Base-by-base conservation (phyloP, 92 coral and sea anemone genomes). In the Phymanthus crucifer region DNA sequence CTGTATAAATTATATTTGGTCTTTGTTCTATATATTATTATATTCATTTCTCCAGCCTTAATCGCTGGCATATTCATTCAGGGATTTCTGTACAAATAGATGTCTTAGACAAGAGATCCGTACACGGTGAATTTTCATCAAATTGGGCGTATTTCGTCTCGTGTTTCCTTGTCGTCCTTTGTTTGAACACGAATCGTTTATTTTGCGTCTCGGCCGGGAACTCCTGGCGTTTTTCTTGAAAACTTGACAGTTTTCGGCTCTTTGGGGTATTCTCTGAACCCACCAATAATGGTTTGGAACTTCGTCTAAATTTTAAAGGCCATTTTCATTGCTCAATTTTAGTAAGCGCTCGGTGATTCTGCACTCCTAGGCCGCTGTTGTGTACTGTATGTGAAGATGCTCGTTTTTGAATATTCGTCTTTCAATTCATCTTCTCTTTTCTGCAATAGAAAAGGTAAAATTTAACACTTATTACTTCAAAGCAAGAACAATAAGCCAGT, bases 391-490 rank as follows among this genome's bases (percentile, higher is more conserved):
- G 90, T 67, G 74, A 86, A 89, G 27, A 89, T 43, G 13, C 13
- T 86, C 40, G 90, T 82, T 77, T 89, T 89, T 50, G 77, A 79
- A 77, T 76, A 89, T 75, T 89, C 93, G 21, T 76, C 79, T 71
- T 89, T 89, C 50, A 76, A 89, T 32, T 85, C 93, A 48, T 80
- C 88, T 71, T 86, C 93, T 46, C 87, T 24, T 70, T 89, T 89
- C 93, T 89, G 79, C 70, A 75, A 61, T 50, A 71, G 32, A 78
- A 83, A 70, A 67, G n/a, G 48, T 65, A 73, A 33, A 72, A 71
- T 13, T 74, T 73, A 65, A 47, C 65, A 72, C 37, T 43, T 26
- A 32, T 57, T 76, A 31, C 47, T 47, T 64, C 58, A 35, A 65
- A 36, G 33, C 83, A 32, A 16, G 8, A 11, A 61, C 64, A 61